A percentile compares a stretch with the other conserved stretches of the same genome.
Evolutionary conservation across 2,888 invertebrate species (phyloP).

Genomic region (Sminthurinus aureus): DNA sequence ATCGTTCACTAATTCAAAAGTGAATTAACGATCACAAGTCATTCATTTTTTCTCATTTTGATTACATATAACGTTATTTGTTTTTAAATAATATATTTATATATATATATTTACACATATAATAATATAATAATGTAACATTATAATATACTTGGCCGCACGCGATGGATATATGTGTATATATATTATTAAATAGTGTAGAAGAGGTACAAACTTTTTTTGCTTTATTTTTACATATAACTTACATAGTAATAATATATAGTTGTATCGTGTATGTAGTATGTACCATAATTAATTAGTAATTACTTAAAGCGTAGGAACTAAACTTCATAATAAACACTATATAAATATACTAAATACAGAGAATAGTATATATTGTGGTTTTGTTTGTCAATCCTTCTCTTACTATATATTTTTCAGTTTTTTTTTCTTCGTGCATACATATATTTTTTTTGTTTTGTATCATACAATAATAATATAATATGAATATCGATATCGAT

Average conservation of each 20-base stretch:
- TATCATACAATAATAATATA: background rate
- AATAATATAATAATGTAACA: slow-evolving; percentile 1
- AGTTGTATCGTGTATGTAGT: background rate
- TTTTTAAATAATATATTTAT: background rate
- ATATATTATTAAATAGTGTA: background rate
- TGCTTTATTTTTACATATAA: background rate
- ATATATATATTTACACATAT: background rate
- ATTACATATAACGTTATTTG: too few species aligned
- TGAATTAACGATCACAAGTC: too few species aligned
- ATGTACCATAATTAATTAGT: background rate
- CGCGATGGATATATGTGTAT: background rate
- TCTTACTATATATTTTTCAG: background rate
- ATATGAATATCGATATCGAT: background rate
- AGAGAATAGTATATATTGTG: background rate
- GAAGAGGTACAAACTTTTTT: slow-evolving; percentile 16
- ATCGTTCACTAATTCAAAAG: background rate
- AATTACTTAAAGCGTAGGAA: slow-evolving; percentile 32
- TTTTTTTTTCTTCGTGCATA: background rate
- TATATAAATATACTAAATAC: slow-evolving; percentile 16
- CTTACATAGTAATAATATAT: background rate
- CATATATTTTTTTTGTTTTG: background rate
- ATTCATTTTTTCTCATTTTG: too few species aligned
- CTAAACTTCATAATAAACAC: slow-evolving; percentile 16
- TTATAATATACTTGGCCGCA: slow-evolving; percentile 9
- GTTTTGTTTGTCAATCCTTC: background rate